phyloP scores from a whole-genome alignment of 2,113 vertebrate species.

The Peromyscus polionotus region DNA sequence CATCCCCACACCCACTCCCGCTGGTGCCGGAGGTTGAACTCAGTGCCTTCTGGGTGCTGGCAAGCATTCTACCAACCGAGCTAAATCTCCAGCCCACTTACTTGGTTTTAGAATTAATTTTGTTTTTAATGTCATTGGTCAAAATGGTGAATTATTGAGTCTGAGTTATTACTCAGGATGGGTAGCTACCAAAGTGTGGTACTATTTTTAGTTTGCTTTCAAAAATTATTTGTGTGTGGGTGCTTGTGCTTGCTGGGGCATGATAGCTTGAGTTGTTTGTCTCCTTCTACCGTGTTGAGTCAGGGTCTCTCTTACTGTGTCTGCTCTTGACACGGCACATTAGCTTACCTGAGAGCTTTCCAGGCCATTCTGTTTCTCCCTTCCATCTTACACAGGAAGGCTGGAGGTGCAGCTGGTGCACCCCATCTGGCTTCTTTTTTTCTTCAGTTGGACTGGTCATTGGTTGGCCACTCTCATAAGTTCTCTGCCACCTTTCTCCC shows the following conservation, averaged over 20 bases:
- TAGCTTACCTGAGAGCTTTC: neutral
- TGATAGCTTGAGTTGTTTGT: neutral
- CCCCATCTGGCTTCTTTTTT: too few relatives aligned
- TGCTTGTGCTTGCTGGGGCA: neutral
- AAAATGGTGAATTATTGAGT: neutral
- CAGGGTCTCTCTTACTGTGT: neutral
- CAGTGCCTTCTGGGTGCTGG: neutral
- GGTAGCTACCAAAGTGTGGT: neutral
- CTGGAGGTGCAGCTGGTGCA: neutral
- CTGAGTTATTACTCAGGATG: neutral
- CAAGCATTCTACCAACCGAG: neutral
- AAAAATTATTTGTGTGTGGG: neutral
- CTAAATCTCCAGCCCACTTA: neutral
- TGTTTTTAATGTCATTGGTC: constrained; percentile 23
- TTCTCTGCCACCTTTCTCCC: neutral
- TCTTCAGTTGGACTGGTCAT: neutral
- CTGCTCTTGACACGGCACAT: neutral
- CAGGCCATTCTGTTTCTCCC: neutral
- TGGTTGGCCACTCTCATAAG: neutral
- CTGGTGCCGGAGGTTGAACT: neutral
- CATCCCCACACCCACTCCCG: too few relatives aligned
- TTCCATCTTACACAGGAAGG: too few relatives aligned
- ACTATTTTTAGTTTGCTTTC: neutral
- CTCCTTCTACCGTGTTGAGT: neutral
- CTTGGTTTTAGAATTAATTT: constrained; percentile 43